These are phyloP conservation scores for Anthoscopus minutus DNA, from an alignment of 2,113 vertebrate genomes.

Conservation along the genomic window DNA sequence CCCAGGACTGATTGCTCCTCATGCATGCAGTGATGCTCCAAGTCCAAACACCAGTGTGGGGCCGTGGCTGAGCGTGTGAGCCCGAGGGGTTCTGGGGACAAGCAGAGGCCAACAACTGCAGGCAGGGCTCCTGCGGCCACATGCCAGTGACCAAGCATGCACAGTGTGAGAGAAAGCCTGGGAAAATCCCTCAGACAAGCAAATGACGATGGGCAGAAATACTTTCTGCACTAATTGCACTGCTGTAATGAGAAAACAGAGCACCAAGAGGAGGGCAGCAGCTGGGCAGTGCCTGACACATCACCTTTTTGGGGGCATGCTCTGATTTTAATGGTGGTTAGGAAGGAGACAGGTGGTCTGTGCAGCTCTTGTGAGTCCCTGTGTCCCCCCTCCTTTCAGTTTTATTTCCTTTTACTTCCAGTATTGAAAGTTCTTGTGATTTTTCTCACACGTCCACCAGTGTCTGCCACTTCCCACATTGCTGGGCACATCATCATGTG, in stretches of 20 bases:
- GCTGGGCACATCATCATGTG: not conserved
- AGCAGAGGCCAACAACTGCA: not conserved
- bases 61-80: not conserved
- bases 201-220: not conserved
- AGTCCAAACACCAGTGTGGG: accelerated
- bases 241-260: not conserved
- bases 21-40: accelerated
- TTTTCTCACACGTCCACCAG: not conserved
- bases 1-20: not conserved
- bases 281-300: not conserved
- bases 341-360: not conserved
- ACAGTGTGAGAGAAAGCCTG: not conserved
- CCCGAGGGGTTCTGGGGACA: not conserved
- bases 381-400: accelerated
- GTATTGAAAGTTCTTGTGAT: not conserved
- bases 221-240: not conserved
- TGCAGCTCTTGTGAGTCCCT: not conserved
- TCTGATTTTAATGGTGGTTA: not conserved
- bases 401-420: not conserved
- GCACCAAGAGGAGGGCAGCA: not conserved
- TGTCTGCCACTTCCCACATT: not conserved
- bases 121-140: not conserved
- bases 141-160: accelerated
- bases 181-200: not conserved
- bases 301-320: accelerated